Evolutionary conservation across 1,140 invertebrate genomes (phyloP).

Genomic region (Camponotus vicinus): DNA sequence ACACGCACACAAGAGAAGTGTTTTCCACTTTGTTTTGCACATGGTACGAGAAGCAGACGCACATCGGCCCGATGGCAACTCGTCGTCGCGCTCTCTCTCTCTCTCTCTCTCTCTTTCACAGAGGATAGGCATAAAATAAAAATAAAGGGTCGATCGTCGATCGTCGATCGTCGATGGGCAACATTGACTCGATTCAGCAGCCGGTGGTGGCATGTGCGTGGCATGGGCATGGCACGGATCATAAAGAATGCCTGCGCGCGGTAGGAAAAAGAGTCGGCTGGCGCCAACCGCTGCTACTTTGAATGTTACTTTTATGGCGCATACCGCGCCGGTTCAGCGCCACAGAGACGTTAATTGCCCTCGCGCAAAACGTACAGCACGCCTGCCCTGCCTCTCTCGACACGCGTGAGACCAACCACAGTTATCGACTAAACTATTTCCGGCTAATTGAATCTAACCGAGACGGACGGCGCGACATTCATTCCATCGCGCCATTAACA

Average conservation of each 20-base stretch:
- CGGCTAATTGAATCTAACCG: slow-evolving; percentile 42
- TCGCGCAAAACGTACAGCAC: slow-evolving; percentile 59
- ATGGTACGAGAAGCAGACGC: no score
- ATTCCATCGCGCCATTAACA: slow-evolving; percentile 27
- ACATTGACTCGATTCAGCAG: slow-evolving; percentile 62
- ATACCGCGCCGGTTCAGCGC: slow-evolving; percentile 73
- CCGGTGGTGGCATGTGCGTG: slow-evolving; percentile 48
- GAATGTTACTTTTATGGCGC: slow-evolving; percentile 80
- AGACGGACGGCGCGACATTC: slow-evolving; percentile 14
- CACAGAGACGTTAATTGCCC: slow-evolving; percentile 70
- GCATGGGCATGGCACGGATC: slow-evolving; percentile 50
- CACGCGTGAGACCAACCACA: slow-evolving; percentile 23
- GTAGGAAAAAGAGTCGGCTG: slow-evolving; percentile 77
- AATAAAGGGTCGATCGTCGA: slow-evolving; percentile 52
- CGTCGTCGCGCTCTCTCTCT: background rate
- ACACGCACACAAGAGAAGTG: slow-evolving; percentile 1
- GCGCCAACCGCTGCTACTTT: slow-evolving; percentile 80
- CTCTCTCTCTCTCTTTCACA: background rate
- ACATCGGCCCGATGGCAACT: slow-evolving; percentile 11
- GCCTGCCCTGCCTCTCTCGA: background rate
- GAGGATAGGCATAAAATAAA: slow-evolving; percentile 46
- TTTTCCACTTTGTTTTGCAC: background rate
- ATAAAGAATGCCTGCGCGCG: slow-evolving; percentile 79
- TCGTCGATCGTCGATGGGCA: slow-evolving; percentile 48
- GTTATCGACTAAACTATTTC: slow-evolving; percentile 52